Conservation (phyloP, 2,888 invertebrate genomes). For the Octodonta nipae region DNA sequence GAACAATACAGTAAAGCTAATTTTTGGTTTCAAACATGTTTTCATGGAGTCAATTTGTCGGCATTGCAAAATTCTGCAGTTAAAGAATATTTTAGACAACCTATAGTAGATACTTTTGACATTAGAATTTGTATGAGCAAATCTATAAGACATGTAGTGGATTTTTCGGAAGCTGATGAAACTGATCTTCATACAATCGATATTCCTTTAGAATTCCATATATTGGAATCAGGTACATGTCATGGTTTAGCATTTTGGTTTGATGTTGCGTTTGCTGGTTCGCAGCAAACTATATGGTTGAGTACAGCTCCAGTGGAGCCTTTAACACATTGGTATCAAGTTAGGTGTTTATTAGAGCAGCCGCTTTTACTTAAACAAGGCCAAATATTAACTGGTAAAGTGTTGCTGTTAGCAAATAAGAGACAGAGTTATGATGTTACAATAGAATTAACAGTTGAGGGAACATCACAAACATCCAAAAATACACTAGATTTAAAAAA, state of each 20-base stretch:
- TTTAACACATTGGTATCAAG: slow-evolving; percentile 81
- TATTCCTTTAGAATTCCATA: slow-evolving; percentile 85
- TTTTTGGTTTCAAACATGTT: slow-evolving; percentile 97
- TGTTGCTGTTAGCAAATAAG: slow-evolving; percentile 81
- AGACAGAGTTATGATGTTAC: slow-evolving; percentile 98
- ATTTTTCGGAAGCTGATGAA: slow-evolving; percentile 85
- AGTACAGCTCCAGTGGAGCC: slow-evolving; percentile 97
- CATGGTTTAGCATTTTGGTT: slow-evolving; percentile 99
- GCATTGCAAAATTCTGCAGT: slow-evolving; percentile 83
- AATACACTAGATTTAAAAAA: slow-evolving; percentile 95
- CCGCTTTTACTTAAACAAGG: slow-evolving; percentile 92
- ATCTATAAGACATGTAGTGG: slow-evolving; percentile 82
- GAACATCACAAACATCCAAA: slow-evolving; percentile 69
- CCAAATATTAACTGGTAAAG: slow-evolving; percentile 76
- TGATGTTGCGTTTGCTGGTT: slow-evolving; percentile 91
- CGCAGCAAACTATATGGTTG: slow-evolving; percentile 82
- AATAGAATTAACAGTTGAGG: slow-evolving; percentile 82
- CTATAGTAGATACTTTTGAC: slow-evolving; percentile 51
- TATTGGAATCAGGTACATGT: slow-evolving; percentile 84
- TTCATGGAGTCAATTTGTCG: slow-evolving; percentile 93
- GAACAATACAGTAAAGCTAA: slow-evolving; percentile 97
- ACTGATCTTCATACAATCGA: slow-evolving; percentile 89
- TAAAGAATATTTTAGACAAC: slow-evolving; percentile 73
- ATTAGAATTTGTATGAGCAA: slow-evolving; percentile 92
- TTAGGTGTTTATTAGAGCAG: slow-evolving; percentile 83